Evolutionary conservation across 2,888 invertebrate genomes (phyloP), one percentile per base, ranked within the genome.

Genomic region (Eupithecia pulchellata): DNA sequence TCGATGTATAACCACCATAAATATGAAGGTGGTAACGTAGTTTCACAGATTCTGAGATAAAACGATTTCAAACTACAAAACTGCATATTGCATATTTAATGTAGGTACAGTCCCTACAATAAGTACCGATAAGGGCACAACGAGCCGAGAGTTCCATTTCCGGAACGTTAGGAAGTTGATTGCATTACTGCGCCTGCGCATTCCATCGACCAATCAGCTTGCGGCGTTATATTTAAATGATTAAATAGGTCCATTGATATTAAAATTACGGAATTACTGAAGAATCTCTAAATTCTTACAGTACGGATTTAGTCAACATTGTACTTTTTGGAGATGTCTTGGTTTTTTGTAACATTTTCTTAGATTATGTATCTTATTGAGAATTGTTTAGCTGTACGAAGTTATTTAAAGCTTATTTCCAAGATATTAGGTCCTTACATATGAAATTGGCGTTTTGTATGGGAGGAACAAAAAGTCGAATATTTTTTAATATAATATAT

Each of bases 131-230:
- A 74, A 29, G 52, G 64, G 61, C 52, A 72, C 63, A 69, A 74
- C 64, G 69, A 25, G 65, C 11, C 64, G 72, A 69, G 42, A 71
- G 71, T 52, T 30, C 63, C 75, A 76, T 70, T 69, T 73, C 73
- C 69, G 64, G 39, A 60, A 58, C 20, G 29, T 60, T 62, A 64
- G 65, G 69, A 72, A 66, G 69, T 66, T 64, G 69, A 66, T 69
- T 62, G 52, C 52, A 52, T 13, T 52, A 13, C 52, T 55, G 66
- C 67, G 47, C 47, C 17, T 30, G 64, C 60, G 20, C 60, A 66
- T 65, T 32, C 39, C 14, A 36, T 63, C 27, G 57, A 39, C 57
- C 34, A 61, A n/a, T 36, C 61, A 61, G 61, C 27, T 14, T 17
- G 6, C 57, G 17, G 57, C 57, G 29, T 57, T 29, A 57, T 29